Evolutionary conservation across 2,113 vertebrate genomes (phyloP).

Genomic region (Trichechus manatus): DNA sequence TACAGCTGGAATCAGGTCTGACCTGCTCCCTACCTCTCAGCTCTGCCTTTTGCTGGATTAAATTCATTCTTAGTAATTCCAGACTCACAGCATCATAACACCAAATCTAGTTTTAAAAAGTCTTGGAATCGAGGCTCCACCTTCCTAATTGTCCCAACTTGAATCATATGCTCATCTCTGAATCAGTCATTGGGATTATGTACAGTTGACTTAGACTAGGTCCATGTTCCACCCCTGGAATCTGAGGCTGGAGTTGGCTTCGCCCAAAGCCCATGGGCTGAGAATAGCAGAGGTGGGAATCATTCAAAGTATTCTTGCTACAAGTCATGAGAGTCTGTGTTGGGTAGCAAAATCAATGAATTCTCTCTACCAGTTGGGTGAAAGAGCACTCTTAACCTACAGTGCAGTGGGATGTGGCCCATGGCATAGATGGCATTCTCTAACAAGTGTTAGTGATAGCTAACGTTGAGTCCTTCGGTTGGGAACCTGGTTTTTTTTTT

Average conservation of each 20-base stretch:
- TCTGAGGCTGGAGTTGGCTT: not conserved
- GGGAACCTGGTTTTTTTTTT: not conserved
- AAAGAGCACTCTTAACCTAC: not conserved
- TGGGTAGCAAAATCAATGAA: not conserved
- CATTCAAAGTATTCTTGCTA: not conserved
- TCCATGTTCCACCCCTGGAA: not conserved
- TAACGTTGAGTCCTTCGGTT: not conserved
- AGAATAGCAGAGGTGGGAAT: not conserved
- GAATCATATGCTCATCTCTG: not conserved
- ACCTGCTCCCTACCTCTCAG: not conserved
- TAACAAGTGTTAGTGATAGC: not conserved
- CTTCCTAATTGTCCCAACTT: not conserved
- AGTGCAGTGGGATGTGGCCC: not conserved
- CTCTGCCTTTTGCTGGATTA: conserved; percentile 10
- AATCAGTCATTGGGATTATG: not conserved
- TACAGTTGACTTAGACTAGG: not conserved
- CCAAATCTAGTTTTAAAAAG: not conserved
- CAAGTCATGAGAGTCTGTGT: not conserved
- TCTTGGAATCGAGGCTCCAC: not conserved
- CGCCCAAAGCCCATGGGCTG: not conserved
- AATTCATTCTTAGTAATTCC: not conserved
- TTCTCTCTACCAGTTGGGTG: not conserved
- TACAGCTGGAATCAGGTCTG: not conserved
- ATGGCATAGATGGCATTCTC: not conserved
- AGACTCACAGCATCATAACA: not conserved